Percentiles rank a stretch among this genome's conserved stretches.
Evolutionary conservation across 2,888 invertebrate genomes (phyloP).

Genomic region (Idaea straminata): DNA sequence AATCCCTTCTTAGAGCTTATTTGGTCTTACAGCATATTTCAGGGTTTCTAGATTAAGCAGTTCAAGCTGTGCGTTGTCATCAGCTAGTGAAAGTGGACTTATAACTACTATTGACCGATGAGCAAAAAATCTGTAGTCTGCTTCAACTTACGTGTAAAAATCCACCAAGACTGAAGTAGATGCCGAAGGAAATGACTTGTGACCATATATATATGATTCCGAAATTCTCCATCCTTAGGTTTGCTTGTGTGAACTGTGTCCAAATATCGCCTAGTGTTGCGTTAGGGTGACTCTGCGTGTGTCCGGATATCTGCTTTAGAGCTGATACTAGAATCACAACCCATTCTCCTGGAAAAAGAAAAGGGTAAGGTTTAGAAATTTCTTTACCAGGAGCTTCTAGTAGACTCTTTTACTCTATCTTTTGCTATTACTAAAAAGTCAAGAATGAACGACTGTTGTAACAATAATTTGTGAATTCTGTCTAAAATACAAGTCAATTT

Average conservation of each 20-base stretch:
- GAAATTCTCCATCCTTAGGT: conserved; percentile 76
- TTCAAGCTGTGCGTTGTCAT: too few relatives aligned
- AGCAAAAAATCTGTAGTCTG: too few relatives aligned
- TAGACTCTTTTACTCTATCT: not conserved
- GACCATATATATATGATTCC: conserved; percentile 70
- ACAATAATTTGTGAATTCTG: too few relatives aligned
- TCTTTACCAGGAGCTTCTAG: not conserved
- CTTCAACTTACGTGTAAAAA: conserved; percentile 83
- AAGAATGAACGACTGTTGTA: not conserved
- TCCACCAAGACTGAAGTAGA: conserved; percentile 84
- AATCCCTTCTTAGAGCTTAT: too few relatives aligned
- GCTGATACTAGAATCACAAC: conserved; percentile 82
- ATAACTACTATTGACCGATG: too few relatives aligned
- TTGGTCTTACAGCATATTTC: too few relatives aligned
- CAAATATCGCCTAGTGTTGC: conserved; percentile 56
- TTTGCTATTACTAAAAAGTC: not conserved
- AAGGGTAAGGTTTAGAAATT: not conserved
- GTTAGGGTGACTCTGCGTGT: conserved; percentile 55
- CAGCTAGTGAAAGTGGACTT: too few relatives aligned
- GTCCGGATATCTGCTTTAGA: conserved; percentile 77
- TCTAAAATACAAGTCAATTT: too few relatives aligned
- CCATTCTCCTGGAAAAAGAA: conserved; percentile 82
- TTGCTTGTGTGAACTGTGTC: conserved; percentile 68
- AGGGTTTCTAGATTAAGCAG: too few relatives aligned
- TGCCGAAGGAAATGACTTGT: conserved; percentile 74